phyloP scores from a whole-genome alignment of 2,888 invertebrate species.

The Encarsia formosa region DNA sequence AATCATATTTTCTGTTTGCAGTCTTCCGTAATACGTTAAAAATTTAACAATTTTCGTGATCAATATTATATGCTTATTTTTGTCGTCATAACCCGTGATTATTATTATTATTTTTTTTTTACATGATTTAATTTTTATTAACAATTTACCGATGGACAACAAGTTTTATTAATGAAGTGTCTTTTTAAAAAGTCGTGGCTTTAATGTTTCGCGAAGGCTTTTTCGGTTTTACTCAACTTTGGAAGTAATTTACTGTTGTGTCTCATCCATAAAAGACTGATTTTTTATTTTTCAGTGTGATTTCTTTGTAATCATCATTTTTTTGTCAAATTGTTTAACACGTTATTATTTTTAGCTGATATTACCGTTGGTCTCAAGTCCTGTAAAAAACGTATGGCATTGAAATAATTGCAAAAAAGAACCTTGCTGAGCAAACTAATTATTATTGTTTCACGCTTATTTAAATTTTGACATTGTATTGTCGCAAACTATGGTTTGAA shows the following conservation, averaged over 20 bases:
- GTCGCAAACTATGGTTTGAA: slow-evolving; percentile 25
- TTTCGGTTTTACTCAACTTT: slow-evolving; percentile 10
- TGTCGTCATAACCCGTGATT: background rate
- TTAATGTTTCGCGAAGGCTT: slow-evolving; percentile 20
- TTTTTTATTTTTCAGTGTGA: slow-evolving; percentile 25
- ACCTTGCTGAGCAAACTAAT: slow-evolving; percentile 26
- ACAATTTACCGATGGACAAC: slow-evolving; percentile 13
- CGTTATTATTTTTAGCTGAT: slow-evolving; percentile 13
- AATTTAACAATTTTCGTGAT: slow-evolving; percentile 5
- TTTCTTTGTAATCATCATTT: slow-evolving; percentile 25
- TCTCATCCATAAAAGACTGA: slow-evolving; percentile 23
- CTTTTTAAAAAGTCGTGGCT: slow-evolving; percentile 23
- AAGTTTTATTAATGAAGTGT: too few species aligned
- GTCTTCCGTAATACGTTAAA: slow-evolving; percentile 7
- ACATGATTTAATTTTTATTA: slow-evolving; percentile 21
- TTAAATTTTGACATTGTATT: slow-evolving; percentile 23
- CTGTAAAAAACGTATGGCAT: slow-evolving; percentile 22
- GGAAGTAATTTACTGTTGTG: slow-evolving; percentile 11
- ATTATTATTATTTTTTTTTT: slow-evolving; percentile 11
- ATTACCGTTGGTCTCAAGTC: slow-evolving; percentile 20
- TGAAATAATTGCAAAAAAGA: slow-evolving; percentile 23
- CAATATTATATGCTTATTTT: background rate
- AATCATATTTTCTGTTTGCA: slow-evolving; percentile 18
- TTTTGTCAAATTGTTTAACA: slow-evolving; percentile 24
- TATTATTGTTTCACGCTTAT: slow-evolving; percentile 27